Evolutionary conservation across 2,113 vertebrate species (phyloP).

Genomic region (Psephotus haematonotus): DNA sequence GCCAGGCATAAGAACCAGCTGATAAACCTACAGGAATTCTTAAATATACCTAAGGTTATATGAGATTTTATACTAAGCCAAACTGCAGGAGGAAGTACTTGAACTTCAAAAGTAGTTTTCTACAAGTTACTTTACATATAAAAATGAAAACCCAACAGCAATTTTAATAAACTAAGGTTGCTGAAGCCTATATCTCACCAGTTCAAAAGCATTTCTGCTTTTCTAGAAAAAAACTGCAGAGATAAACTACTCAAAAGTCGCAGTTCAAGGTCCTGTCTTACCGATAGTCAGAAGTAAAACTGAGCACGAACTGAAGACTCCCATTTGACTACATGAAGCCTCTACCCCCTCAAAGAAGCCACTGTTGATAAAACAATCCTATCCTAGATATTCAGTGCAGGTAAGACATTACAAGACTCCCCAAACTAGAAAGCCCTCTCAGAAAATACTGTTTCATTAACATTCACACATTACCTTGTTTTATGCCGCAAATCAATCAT

Average conservation of each 20-base stretch:
- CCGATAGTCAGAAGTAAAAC: neutral
- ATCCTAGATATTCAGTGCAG: neutral
- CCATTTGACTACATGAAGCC: neutral
- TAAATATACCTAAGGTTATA: neutral
- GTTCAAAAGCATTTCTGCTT: neutral
- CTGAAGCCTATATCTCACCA: neutral
- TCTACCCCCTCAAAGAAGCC: neutral
- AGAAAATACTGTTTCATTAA: neutral
- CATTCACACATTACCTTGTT: constrained; percentile 79
- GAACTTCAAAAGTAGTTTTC: neutral
- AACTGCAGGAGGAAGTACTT: neutral
- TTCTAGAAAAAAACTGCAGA: neutral
- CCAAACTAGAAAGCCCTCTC: neutral
- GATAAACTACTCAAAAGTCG: neutral
- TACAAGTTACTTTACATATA: neutral
- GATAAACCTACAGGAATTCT: neutral
- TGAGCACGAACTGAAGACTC: neutral
- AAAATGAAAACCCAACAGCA: neutral
- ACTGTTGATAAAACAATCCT: neutral
- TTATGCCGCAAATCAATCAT: constrained; percentile 91
- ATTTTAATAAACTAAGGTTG: neutral
- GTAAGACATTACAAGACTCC: neutral
- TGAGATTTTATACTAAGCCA: neutral
- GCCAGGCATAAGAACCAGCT: neutral
- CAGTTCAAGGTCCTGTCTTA: neutral